A percentile compares a stretch with the other conserved stretches of the same genome.
These are phyloP conservation scores for Eupithecia exiguata DNA, from an alignment of 2,888 invertebrate species.

Conservation along the genomic window DNA sequence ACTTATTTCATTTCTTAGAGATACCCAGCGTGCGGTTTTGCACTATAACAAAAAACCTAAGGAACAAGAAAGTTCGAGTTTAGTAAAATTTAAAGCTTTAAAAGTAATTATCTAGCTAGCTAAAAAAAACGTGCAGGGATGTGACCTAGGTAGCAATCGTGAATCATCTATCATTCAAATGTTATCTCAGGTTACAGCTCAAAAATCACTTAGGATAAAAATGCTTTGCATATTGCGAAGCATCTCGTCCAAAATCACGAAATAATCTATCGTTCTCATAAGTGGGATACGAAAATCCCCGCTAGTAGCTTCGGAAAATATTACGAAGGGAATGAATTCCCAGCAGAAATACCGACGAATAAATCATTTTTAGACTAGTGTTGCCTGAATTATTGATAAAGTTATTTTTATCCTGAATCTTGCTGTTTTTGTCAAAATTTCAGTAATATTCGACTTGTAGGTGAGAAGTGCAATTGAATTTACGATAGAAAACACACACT, in stretches of 20 bases:
- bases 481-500: not conserved
- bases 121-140: too few relatives aligned
- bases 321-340: constrained; percentile 35
- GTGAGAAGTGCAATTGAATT: not conserved
- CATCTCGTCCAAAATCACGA: constrained; percentile 6
- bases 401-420: not conserved
- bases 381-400: constrained; percentile 11
- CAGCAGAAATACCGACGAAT: constrained; percentile 25
- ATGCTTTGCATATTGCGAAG: not conserved
- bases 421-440: not conserved
- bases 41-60: too few relatives aligned
- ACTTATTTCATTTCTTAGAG: too few relatives aligned
- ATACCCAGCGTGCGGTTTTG: too few relatives aligned
- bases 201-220: not conserved
- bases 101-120: too few relatives aligned
- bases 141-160: not conserved
- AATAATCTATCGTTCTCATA: not conserved
- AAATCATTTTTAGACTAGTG: constrained; percentile 27
- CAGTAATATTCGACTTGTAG: too few relatives aligned
- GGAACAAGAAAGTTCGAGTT: not conserved
- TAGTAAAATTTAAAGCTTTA: too few relatives aligned
- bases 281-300: constrained; percentile 4
- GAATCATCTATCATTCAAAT: not conserved
- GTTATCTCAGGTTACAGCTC: not conserved
- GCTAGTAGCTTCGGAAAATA: constrained; percentile 22